Base-by-base conservation (phyloP, 2,113 vertebrate genomes). In the Passer montanus region DNA sequence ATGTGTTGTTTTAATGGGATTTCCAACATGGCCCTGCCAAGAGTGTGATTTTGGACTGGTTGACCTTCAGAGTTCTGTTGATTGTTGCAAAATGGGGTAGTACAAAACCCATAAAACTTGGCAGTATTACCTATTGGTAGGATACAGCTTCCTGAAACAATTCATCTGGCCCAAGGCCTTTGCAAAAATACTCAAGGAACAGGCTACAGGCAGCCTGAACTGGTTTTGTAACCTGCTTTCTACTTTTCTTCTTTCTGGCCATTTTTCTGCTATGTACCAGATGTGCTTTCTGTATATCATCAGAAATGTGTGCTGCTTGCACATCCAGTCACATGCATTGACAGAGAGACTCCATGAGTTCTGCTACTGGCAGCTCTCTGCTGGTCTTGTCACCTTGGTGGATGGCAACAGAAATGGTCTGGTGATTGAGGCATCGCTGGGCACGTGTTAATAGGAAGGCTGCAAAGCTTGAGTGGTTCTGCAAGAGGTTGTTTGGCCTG, bases 311-410 rank as follows among this genome's bases (percentile, higher is more conserved):
- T 39, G 58, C 53, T 49, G 49, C 43, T 21, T 53, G 56, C 46
- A 8, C 43, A 9, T 50, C 17, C 28, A n/a, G 56, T 35, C 35
- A 19, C 41, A 18, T 1, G 0, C 16, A 3, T n/a, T 0, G 11
- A 4, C 1, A 1, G 52, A 46, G 72, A 76, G 28, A 39, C 18
- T 12, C 19, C 4, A 0, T 7, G 49, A 46, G 37, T 72, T 67
- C 82, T 75, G 28, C 60, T 46, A 0, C 41, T 52, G 60, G 18
- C 50, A 72, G 20, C 67, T 85, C 53, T 39, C 73, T 66, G 52
- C 49, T 41, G 28, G 28, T 60, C 53, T 73, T 60, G 78, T 46
- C 24, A 1, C 10, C 1, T 16, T 73, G 15, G 69, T 89, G 67
- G 44, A 28, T 73, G 62, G 78, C 17, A 83, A 62, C 67, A 56